Conservation (phyloP, 2,113 vertebrate genomes). For the Castor canadensis region DNA sequence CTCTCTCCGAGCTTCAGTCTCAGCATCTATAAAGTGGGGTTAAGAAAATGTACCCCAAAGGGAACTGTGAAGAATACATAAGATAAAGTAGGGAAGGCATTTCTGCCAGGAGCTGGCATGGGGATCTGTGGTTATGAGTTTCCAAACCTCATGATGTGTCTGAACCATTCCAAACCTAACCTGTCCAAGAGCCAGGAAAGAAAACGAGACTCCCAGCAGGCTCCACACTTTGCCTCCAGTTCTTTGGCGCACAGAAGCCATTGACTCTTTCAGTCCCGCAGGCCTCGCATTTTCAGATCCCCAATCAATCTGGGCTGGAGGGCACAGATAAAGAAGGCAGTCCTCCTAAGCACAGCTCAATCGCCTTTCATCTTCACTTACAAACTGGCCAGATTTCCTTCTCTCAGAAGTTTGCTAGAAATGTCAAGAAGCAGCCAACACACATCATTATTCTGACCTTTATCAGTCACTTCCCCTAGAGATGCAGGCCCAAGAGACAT, state of each 20-base stretch:
- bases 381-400: not conserved
- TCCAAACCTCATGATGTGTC: not conserved
- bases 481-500: not conserved
- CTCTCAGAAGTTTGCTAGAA: not conserved
- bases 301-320: not conserved
- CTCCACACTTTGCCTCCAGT: not conserved
- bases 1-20: not conserved
- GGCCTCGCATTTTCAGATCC: not conserved
- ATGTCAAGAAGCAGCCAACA: conserved; percentile 3
- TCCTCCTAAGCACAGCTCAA: not conserved
- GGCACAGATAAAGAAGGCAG: not conserved
- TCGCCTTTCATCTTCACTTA: not conserved
- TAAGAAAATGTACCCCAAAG: not conserved
- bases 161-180: not conserved
- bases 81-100: not conserved
- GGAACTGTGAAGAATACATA: not conserved
- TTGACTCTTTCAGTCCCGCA: not conserved
- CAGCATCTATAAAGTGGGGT: not conserved
- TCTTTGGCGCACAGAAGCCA: not conserved
- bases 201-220: not conserved
- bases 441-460: not conserved
- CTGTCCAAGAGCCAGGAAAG: not conserved
- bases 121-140: not conserved
- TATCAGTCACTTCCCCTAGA: not conserved
- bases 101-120: not conserved